Percentiles rank a stretch among this genome's conserved stretches.
Conservation (phyloP, 2,113 vertebrate genomes). For the Percina caprodes region DNA sequence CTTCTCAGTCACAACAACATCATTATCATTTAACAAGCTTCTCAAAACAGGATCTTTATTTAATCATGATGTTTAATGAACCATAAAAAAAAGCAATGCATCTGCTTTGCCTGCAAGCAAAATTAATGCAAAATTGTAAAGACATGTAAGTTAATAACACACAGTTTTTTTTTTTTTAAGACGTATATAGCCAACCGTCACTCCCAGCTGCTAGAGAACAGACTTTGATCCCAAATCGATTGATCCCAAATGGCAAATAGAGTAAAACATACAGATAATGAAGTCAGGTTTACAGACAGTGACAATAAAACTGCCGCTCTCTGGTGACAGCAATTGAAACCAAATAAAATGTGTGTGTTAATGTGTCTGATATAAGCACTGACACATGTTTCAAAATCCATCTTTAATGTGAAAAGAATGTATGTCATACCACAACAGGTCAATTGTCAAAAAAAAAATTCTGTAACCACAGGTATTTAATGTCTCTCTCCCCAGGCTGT, state of each 20-base stretch:
- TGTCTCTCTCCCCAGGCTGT: constrained; percentile 13
- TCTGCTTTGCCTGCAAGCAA: not conserved
- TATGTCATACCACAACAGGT: not conserved
- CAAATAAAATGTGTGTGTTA: not conserved
- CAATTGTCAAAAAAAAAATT: no score
- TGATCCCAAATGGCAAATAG: not conserved
- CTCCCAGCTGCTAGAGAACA: not conserved
- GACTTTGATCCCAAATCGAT: not conserved
- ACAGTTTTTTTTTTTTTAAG: not conserved
- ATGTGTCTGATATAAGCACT: constrained; percentile 1
- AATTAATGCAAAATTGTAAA: not conserved
- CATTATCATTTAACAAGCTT: constrained; percentile 7
- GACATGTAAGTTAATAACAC: not conserved
- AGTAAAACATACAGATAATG: not conserved
- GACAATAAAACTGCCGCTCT: not conserved
- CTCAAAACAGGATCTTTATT: not conserved
- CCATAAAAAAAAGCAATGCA: not conserved
- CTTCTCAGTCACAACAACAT: constrained; percentile 8
- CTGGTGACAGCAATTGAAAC: not conserved
- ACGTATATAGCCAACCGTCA: not conserved
- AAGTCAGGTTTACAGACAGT: not conserved
- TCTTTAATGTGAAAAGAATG: not conserved
- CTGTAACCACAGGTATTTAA: not conserved
- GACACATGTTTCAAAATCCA: not conserved
- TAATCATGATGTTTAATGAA: constrained; percentile 14